Conservation (phyloP, 37 sponge, comb jelly and placozoan species). For the Lycopodina hypogea region DNA sequence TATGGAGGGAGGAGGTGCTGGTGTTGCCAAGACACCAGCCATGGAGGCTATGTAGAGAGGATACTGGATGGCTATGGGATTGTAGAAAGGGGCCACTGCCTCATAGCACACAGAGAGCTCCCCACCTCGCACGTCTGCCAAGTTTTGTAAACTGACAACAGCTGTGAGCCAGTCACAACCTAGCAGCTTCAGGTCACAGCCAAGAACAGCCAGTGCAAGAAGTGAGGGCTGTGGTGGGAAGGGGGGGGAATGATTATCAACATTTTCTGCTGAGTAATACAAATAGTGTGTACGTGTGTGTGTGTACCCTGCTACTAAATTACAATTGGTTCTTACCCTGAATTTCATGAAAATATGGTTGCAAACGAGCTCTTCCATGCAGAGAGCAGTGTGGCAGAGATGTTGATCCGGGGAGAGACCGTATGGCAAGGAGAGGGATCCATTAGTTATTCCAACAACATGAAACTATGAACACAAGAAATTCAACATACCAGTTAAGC, state of each 20-base stretch:
- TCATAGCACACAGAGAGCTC: constrained; percentile 65
- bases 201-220: constrained; percentile 59
- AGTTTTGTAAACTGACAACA: constrained; percentile 26
- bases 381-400: constrained; percentile 35
- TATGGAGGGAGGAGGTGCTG: too few relatives aligned
- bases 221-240: constrained; percentile 26
- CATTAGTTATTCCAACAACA: constrained; percentile 22
- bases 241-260: too few relatives aligned
- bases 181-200: constrained; percentile 63
- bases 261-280: too few relatives aligned
- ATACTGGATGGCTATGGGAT: constrained; percentile 10
- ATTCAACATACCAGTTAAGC: background rate
- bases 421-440: constrained; percentile 36
- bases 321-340: constrained; percentile 53
- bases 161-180: constrained; percentile 53
- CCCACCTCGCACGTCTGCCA: constrained; percentile 35
- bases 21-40: too few relatives aligned
- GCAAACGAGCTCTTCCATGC: constrained; percentile 41
- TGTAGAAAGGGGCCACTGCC: constrained; percentile 46
- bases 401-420: constrained; percentile 47
- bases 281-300: background rate
- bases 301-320: too few relatives aligned
- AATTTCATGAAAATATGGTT: constrained; percentile 41
- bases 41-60: constrained; percentile 14
- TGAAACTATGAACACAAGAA: constrained; percentile 39